Percentiles rank a stretch among this genome's conserved stretches.
Evolutionary conservation across 2,888 invertebrate genomes (phyloP).

Genomic region (Zeuzera pyrina): DNA sequence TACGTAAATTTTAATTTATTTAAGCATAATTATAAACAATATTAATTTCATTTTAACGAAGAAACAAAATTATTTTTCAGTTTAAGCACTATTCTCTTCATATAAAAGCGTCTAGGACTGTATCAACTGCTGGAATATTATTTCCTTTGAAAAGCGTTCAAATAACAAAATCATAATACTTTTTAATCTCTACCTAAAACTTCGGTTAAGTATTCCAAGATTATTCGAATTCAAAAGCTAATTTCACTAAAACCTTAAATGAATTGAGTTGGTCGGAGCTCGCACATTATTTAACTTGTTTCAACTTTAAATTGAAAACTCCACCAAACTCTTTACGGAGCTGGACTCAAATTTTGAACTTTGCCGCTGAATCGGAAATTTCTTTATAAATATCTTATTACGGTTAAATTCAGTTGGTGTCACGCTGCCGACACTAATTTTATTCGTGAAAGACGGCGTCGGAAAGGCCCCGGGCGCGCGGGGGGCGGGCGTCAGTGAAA

Average conservation of each 20-base stretch:
- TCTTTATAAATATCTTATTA: constrained; percentile 74
- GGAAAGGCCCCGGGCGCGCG: constrained; percentile 29
- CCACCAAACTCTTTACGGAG: constrained; percentile 67
- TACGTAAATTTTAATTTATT: too few relatives aligned
- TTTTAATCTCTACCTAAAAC: constrained; percentile 32
- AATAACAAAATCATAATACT: constrained; percentile 1
- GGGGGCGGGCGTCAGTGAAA: constrained; percentile 39
- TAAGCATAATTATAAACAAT: too few relatives aligned
- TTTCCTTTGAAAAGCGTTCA: too few relatives aligned
- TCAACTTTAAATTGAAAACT: constrained; percentile 73
- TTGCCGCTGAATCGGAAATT: constrained; percentile 71
- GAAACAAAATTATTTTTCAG: too few relatives aligned
- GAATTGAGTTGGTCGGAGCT: constrained; percentile 66
- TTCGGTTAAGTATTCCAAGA: constrained; percentile 47
- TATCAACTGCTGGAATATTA: too few relatives aligned
- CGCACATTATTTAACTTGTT: constrained; percentile 71
- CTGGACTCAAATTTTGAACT: constrained; percentile 70
- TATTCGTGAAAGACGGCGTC: constrained; percentile 65
- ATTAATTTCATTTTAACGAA: too few relatives aligned
- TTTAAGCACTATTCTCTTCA: too few relatives aligned
- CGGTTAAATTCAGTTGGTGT: constrained; percentile 71
- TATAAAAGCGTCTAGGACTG: constrained; percentile 5
- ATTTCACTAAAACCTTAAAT: constrained; percentile 72
- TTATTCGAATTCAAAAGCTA: constrained; percentile 67
- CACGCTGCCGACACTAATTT: constrained; percentile 72